Base-by-base conservation (phyloP, 1,140 invertebrate species). In the Lepidurus packardi region DNA sequence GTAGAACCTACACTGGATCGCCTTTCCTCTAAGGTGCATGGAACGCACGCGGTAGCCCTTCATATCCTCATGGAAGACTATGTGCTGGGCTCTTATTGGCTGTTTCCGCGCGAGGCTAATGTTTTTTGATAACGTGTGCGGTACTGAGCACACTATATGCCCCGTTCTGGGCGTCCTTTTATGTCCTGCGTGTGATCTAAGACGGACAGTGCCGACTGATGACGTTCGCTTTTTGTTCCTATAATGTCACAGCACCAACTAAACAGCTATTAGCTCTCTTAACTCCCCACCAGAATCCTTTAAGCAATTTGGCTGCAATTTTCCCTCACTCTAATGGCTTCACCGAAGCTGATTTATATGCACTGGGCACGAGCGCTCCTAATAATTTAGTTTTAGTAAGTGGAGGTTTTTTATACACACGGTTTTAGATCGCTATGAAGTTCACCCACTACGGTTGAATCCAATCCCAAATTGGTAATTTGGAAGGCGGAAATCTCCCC, bases 41-140 rank as follows among this genome's bases (percentile, higher is more conserved):
- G 53, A 65, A 65, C 53, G 53, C 53, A 65, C 53, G 53, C 53
- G 53, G 53, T 65, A 13, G 53, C 53, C 53, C 53, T 65, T 65
- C 16, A 65, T 65, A 65, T n/a, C 53, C 21, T 65, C 53, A 65
- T 65, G 21, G 53, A 65, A 65, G 53, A 65, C 53, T 65, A n/a
- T 21, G 53, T 65, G 53, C 53, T 65, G 16, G 53, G 53, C n/a
- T 9, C 53, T 65, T 65, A 65, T 65, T 65, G 53, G 53, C 53
- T 65, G 53, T n/a, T 65, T 9, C 53, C 21, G 53, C 13, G n/a
- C 53, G 53, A n/a, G 53, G 53, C 53, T 9, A 65, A n/a, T 13
- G 53, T 65, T 65, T 65, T 65, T 13, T 21, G 53, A 65, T 65
- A 65, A 65, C 13, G 53, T 65, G 13, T 65, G 53, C 16, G 21